Conservation (phyloP, 1,140 invertebrate species). For the Leptinotarsa undecemlineata region DNA sequence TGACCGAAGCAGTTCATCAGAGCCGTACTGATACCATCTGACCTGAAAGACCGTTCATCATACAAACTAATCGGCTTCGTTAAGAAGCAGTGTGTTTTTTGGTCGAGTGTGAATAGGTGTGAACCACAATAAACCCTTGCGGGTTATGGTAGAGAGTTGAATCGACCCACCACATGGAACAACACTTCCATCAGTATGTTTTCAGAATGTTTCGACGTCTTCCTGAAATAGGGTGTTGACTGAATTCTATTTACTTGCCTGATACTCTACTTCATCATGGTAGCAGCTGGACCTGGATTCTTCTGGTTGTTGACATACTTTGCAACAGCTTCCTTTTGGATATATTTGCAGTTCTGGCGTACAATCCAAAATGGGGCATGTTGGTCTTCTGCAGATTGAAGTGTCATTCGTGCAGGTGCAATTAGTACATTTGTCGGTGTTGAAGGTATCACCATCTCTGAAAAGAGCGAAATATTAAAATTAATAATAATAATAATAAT, state of each 20-base stretch:
- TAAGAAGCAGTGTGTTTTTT: too few species aligned
- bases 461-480: not conserved
- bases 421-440: conserved; percentile 77
- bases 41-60: too few species aligned
- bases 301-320: conserved; percentile 64
- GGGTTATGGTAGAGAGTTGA: too few species aligned
- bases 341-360: conserved; percentile 69
- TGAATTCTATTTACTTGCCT: conserved; percentile 59
- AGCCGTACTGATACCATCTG: too few species aligned
- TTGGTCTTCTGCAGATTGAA: conserved; percentile 73
- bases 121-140: too few species aligned
- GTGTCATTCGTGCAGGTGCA: conserved; percentile 81
- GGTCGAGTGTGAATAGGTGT: too few species aligned
- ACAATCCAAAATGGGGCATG: conserved; percentile 84
- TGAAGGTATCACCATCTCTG: conserved; percentile 61
- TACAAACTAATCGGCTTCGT: too few species aligned
- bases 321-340: conserved; percentile 74
- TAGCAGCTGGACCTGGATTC: conserved; percentile 69
- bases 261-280: conserved; percentile 65
- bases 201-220: too few species aligned
- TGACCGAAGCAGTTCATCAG: too few species aligned
- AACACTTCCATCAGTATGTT: too few species aligned
- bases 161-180: too few species aligned
- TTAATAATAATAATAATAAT: too few species aligned
- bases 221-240: not conserved